A percentile compares a stretch with the other conserved stretches of the same genome.
These are phyloP conservation scores for Liposcelis brunnea DNA, from an alignment of 2,888 invertebrate species.

Conservation along the genomic window DNA sequence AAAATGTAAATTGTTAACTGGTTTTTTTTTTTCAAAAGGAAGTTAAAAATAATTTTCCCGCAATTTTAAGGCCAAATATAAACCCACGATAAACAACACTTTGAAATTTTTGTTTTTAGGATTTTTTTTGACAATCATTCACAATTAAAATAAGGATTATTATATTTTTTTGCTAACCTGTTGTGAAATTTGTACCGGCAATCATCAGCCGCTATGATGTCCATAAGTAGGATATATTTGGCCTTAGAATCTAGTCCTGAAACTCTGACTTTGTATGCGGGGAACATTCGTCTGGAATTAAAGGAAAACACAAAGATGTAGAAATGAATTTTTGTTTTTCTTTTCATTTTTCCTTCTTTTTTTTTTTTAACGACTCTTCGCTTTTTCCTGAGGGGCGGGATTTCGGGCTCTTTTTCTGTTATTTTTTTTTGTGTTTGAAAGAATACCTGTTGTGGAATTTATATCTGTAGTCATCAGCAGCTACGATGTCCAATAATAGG, in stretches of 20 bases:
- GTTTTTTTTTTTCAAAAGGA: too few species aligned
- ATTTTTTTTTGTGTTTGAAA: neutral
- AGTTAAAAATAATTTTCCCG: too few species aligned
- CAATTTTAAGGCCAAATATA: too few species aligned
- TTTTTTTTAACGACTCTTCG: too few species aligned
- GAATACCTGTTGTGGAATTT: slow-evolving; percentile 88
- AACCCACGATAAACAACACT: too few species aligned
- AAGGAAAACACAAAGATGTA: slow-evolving; percentile 15
- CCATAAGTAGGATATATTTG: slow-evolving; percentile 94
- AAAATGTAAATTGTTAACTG: too few species aligned
- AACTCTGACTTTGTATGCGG: slow-evolving; percentile 91
- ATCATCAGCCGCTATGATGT: slow-evolving; percentile 93
- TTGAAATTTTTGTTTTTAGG: too few species aligned
- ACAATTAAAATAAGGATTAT: too few species aligned
- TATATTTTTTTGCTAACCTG: slow-evolving; percentile 48
- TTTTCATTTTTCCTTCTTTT: too few species aligned
- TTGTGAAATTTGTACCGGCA: slow-evolving; percentile 90
- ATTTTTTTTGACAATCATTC: too few species aligned
- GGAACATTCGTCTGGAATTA: slow-evolving; percentile 84
- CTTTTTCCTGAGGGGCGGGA: slow-evolving; percentile 1
- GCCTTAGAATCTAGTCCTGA: slow-evolving; percentile 93
- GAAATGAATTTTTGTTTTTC: slow-evolving; percentile 13
- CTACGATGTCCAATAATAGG: slow-evolving; percentile 94
- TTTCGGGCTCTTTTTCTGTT: slow-evolving; percentile 2
- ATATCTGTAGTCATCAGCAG: slow-evolving; percentile 96